phyloP scores from a whole-genome alignment of 2,888 invertebrate species.

The Drosophila falleni region DNA sequence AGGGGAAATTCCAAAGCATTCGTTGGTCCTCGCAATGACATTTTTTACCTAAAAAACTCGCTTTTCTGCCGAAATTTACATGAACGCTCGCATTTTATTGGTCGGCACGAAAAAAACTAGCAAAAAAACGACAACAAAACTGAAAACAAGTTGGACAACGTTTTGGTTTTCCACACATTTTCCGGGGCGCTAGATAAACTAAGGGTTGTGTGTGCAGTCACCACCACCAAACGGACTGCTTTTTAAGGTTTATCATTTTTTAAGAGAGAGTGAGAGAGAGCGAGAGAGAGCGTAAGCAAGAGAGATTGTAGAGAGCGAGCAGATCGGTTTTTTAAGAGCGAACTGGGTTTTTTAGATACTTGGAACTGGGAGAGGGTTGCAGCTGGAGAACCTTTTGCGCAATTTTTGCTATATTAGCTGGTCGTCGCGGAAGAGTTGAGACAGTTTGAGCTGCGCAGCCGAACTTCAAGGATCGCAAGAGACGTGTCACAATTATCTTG shows the following conservation, averaged over 20 bases:
- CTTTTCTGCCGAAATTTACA: conserved; percentile 79
- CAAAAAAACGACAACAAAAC: conserved; percentile 48
- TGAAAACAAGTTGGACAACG: conserved; percentile 44
- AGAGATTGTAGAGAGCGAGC: neutral
- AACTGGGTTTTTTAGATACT: conserved; percentile 44
- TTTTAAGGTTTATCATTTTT: conserved; percentile 45
- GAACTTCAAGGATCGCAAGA: conserved; percentile 80
- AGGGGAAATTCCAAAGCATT: conserved; percentile 76
- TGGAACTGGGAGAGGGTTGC: conserved; percentile 67
- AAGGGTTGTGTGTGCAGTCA: conserved; percentile 61
- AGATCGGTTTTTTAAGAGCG: conserved; percentile 71
- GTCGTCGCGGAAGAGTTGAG: conserved; percentile 81
- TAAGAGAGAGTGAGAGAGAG: conserved; percentile 42
- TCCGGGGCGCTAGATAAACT: conserved; percentile 40
- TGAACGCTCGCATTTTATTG: conserved; percentile 80
- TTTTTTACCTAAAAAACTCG: conserved; percentile 81
- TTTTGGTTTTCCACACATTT: conserved; percentile 64
- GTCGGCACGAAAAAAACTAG: conserved; percentile 56
- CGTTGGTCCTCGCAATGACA: conserved; percentile 60
- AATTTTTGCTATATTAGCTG: conserved; percentile 79
- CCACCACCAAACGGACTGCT: conserved; percentile 33
- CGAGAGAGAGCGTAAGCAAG: neutral
- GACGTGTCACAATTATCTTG: conserved; percentile 37
- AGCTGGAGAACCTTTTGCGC: conserved; percentile 43
- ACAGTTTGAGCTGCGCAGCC: conserved; percentile 84